Percentiles rank a stretch among this genome's conserved stretches.
Evolutionary conservation across 2,797 vertebrate species (phyloP).

Genomic region (Eptatretus atami): DNA sequence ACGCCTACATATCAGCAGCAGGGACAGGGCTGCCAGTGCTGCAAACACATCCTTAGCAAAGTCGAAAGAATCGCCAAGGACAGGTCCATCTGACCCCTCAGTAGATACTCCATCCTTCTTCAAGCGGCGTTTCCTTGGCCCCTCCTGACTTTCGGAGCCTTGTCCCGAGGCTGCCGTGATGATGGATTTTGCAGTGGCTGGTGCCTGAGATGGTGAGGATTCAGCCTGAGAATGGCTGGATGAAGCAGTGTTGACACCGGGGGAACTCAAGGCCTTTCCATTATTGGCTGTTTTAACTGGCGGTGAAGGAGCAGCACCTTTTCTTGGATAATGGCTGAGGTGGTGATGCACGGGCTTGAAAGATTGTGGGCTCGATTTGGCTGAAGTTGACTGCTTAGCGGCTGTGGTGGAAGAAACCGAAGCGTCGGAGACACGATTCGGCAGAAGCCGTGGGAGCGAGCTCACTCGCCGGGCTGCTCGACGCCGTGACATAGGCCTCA

Average conservation of each 20-base stretch:
- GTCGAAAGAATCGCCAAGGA: conserved; percentile 33
- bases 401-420: conserved; percentile 13
- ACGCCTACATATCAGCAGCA: conserved; percentile 11
- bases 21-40: conserved; percentile 30
- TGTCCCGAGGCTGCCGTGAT: conserved; percentile 12
- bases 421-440: conserved; percentile 38
- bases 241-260: conserved; percentile 7
- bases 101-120: conserved; percentile 43
- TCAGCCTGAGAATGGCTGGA: conserved; percentile 14
- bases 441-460: conserved; percentile 56
- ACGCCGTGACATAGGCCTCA: conserved; percentile 65
- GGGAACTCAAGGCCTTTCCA: background rate
- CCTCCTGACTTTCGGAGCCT: conserved; percentile 12
- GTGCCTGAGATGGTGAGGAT: conserved; percentile 17
- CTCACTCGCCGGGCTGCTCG: conserved; percentile 88
- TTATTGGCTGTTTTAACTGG: conserved; percentile 58
- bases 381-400: conserved; percentile 15
- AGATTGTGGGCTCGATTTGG: conserved; percentile 18
- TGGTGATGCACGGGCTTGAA: conserved; percentile 15
- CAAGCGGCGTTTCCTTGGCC: conserved; percentile 25
- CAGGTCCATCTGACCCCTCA: conserved; percentile 61
- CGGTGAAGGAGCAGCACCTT: conserved; percentile 23
- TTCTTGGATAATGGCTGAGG: conserved; percentile 15
- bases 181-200: conserved; percentile 17
- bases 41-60: conserved; percentile 65